Evolutionary conservation across 2,888 invertebrate genomes (phyloP).

Genomic region (Brachynemurus nebulosus): DNA sequence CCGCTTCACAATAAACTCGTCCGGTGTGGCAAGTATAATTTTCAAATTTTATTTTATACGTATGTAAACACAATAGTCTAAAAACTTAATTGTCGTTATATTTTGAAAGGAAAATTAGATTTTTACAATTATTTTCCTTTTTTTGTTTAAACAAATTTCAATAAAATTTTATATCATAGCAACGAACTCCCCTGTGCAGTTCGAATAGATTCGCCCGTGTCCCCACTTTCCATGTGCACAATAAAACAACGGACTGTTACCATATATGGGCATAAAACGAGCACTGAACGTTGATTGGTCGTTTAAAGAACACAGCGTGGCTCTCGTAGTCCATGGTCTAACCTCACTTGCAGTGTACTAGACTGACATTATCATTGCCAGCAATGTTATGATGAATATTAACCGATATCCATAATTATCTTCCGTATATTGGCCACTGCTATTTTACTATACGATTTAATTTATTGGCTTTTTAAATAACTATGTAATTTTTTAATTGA

Average conservation of each 20-base stretch:
- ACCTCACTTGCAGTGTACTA: slow-evolving; percentile 8
- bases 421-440: too few species aligned
- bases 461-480: too few species aligned
- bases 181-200: slow-evolving; percentile 24
- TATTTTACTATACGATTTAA: too few species aligned
- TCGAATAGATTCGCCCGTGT: slow-evolving; percentile 30
- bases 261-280: slow-evolving; percentile 73
- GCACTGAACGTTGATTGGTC: slow-evolving; percentile 50
- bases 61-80: not conserved
- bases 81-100: not conserved
- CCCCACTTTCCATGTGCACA: slow-evolving; percentile 40
- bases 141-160: slow-evolving; percentile 11
- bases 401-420: too few species aligned
- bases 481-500: too few species aligned
- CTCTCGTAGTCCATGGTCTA: slow-evolving; percentile 9
- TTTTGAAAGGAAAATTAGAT: slow-evolving; percentile 1
- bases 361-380: slow-evolving; percentile 1
- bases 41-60: not conserved
- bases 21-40: not conserved
- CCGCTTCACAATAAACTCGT: slow-evolving; percentile 13
- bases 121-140: slow-evolving; percentile 5
- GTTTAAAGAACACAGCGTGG: slow-evolving; percentile 20
- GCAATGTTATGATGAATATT: too few species aligned
- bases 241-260: slow-evolving; percentile 41
- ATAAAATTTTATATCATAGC: slow-evolving; percentile 1